phyloP scores from a whole-genome alignment of 2,888 invertebrate species.

The Pristionchus arcanus region DNA sequence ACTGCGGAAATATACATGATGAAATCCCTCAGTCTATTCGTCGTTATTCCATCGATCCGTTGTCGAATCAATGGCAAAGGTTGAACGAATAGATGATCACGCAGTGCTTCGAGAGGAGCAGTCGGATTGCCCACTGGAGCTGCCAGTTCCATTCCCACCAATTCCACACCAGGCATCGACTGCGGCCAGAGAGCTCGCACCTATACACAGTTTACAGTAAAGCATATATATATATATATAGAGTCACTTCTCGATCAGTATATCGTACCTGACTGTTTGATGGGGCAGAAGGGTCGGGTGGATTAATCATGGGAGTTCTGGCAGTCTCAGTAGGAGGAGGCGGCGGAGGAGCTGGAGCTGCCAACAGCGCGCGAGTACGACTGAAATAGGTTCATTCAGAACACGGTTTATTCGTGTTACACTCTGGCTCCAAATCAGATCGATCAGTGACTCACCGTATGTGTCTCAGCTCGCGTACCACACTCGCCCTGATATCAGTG shows the following conservation, averaged over 20 bases:
- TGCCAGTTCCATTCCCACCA: background rate
- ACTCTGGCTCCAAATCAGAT: background rate
- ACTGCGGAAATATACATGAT: background rate
- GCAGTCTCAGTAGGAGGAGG: background rate
- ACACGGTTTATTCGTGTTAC: background rate
- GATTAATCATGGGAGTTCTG: background rate
- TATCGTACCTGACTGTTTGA: background rate
- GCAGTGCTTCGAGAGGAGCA: background rate
- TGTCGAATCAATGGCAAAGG: too few species aligned
- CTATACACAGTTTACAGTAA: too few species aligned
- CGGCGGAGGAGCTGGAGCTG: background rate
- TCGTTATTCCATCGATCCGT: background rate
- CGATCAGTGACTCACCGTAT: background rate
- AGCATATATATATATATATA: background rate
- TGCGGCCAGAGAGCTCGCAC: too few species aligned
- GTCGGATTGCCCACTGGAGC: background rate
- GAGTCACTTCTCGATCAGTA: background rate
- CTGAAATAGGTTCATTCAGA: background rate
- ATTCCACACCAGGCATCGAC: background rate
- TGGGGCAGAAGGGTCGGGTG: background rate
- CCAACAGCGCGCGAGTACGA: background rate
- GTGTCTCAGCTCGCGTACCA: background rate
- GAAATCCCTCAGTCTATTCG: slow-evolving; percentile 3
- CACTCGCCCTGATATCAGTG: background rate
- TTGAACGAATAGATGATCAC: background rate